Conservation (phyloP, 2,113 vertebrate species). For the Struthio camelus region DNA sequence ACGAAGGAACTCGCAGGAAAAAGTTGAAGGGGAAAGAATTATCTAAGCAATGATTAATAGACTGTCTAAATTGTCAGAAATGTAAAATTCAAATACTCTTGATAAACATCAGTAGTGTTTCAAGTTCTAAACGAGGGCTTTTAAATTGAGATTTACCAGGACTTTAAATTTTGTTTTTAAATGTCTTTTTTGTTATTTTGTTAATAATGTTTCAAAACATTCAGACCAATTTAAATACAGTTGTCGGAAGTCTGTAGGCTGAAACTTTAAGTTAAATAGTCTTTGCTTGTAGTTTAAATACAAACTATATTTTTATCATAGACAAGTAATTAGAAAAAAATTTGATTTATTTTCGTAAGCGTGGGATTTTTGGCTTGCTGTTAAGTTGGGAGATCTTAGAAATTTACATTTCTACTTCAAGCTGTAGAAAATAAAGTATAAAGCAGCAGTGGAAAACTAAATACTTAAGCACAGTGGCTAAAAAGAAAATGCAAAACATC, state of each 20-base stretch:
- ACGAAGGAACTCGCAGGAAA: neutral
- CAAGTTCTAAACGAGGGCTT: neutral
- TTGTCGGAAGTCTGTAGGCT: neutral
- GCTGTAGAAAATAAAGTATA: neutral
- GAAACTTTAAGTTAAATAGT: neutral
- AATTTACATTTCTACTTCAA: neutral
- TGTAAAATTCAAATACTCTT: accelerated
- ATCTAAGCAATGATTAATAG: neutral
- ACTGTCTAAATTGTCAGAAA: neutral
- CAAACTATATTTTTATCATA: neutral
- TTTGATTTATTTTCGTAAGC: neutral
- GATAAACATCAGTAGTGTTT: neutral
- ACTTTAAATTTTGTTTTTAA: neutral
- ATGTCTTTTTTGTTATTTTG: neutral
- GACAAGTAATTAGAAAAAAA: neutral
- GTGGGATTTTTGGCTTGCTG: neutral
- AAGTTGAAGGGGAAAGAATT: neutral
- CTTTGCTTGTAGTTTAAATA: neutral
- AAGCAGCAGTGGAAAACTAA: neutral
- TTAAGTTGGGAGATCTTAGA: neutral
- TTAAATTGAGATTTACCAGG: neutral
- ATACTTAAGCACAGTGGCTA: neutral
- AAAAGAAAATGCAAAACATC: neutral
- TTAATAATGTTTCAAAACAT: neutral
- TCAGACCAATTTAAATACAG: neutral